Conservation (phyloP, 2,113 vertebrate species). For the Pseudorectes ferrugineus region DNA sequence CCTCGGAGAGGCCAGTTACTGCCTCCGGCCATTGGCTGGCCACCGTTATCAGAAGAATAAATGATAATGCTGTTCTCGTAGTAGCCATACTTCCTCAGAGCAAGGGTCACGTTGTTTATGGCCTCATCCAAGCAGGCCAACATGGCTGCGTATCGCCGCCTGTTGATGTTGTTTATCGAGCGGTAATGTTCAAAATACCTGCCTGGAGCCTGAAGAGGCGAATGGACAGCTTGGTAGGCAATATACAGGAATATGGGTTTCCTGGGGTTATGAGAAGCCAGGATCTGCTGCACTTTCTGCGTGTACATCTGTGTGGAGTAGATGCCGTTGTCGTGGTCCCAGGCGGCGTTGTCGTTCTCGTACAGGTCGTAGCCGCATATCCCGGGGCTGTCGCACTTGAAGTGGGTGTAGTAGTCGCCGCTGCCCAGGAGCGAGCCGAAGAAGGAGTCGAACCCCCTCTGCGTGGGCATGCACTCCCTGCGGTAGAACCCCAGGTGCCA, state of each 20-base stretch:
- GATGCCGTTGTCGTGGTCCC: slow-evolving; percentile 87
- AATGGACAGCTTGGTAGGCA: slow-evolving; percentile 95
- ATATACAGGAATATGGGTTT: slow-evolving; percentile 90
- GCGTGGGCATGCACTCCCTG: slow-evolving; percentile 91
- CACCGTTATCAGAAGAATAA: slow-evolving; percentile 96
- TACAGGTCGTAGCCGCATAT: slow-evolving; percentile 94
- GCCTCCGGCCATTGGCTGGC: slow-evolving; percentile 88
- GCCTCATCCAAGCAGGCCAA: slow-evolving; percentile 94
- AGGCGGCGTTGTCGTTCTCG: slow-evolving; percentile 90
- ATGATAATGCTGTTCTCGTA: slow-evolving; percentile 92
- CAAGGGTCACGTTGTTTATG: slow-evolving; percentile 86
- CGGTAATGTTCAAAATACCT: slow-evolving; percentile 89
- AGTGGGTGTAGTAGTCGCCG: slow-evolving; percentile 95
- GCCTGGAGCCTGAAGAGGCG: slow-evolving; percentile 89
- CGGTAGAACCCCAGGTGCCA: slow-evolving; percentile 98
- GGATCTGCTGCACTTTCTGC: slow-evolving; percentile 83
- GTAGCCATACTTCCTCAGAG: slow-evolving; percentile 86
- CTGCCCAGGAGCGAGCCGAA: slow-evolving; percentile 94
- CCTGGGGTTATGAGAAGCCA: slow-evolving; percentile 83
- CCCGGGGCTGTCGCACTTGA: slow-evolving; percentile 91
- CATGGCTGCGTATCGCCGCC: slow-evolving; percentile 93
- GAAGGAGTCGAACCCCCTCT: slow-evolving; percentile 93
- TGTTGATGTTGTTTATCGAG: slow-evolving; percentile 86
- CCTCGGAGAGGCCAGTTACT: slow-evolving; percentile 97
- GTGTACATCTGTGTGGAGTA: slow-evolving; percentile 97